Conservation (phyloP, 2,797 vertebrate species). For the Picus viridis region DNA sequence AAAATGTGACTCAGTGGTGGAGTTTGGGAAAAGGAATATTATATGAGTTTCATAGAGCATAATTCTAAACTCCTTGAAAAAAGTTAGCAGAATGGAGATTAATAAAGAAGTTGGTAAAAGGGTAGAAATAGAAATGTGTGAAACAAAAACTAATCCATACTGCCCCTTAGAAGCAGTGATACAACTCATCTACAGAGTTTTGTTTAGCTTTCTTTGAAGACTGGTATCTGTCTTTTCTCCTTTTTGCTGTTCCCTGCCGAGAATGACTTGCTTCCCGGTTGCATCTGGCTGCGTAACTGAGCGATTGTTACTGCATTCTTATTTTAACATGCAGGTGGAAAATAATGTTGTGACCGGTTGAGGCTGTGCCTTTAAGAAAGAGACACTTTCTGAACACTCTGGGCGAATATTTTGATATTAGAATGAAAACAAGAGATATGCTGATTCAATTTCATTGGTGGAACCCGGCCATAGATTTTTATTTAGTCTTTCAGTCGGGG, state of each 20-base stretch:
- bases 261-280: not conserved
- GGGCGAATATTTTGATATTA: no score
- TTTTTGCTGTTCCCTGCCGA: not conserved
- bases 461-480: no score
- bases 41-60: fast-evolving
- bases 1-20: not conserved
- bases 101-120: not conserved
- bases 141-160: not conserved
- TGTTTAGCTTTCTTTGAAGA: not conserved
- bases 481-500: no score
- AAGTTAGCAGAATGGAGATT: not conserved
- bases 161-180: not conserved
- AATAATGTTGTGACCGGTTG: not conserved
- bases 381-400: no score
- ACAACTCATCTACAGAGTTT: not conserved
- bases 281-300: not conserved
- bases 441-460: no score
- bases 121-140: not conserved
- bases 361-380: no score
- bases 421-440: no score
- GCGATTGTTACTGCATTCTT: not conserved
- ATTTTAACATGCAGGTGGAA: not conserved
- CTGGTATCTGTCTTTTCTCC: not conserved
- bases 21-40: not conserved
- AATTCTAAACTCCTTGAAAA: not conserved